Conservation (phyloP, 2,888 invertebrate genomes). For the Keiferia lycopersicella region DNA sequence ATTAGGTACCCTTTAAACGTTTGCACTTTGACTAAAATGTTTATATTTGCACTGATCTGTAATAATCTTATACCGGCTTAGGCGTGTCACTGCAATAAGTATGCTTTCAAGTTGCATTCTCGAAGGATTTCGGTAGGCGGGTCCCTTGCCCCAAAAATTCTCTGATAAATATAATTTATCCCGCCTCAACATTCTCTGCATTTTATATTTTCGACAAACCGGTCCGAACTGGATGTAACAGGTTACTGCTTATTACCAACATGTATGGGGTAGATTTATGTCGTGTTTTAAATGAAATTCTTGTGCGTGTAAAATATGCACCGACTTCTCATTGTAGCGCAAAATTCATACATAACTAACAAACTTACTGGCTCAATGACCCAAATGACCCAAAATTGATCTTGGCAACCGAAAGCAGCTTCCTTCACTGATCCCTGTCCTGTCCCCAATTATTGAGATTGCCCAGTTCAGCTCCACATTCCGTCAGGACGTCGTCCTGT, state of each 20-base stretch:
- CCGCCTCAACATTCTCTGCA: constrained; percentile 9
- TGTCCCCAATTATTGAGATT: too few relatives aligned
- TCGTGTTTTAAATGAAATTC: background rate
- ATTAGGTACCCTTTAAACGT: too few relatives aligned
- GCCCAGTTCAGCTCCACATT: too few relatives aligned
- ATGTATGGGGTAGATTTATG: constrained; percentile 23
- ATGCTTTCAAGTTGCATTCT: constrained; percentile 40
- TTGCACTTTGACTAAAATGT: too few relatives aligned
- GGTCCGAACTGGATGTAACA: constrained; percentile 14
- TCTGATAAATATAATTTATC: constrained; percentile 53
- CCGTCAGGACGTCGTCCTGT: too few relatives aligned
- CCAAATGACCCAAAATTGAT: too few relatives aligned
- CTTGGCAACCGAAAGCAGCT: too few relatives aligned
- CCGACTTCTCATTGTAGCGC: background rate
- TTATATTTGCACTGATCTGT: background rate
- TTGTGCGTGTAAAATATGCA: background rate
- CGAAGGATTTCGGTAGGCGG: constrained; percentile 52
- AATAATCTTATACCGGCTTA: background rate
- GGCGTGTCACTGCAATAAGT: constrained; percentile 30
- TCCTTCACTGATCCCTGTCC: too few relatives aligned
- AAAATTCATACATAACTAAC: too few relatives aligned
- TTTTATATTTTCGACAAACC: constrained; percentile 25
- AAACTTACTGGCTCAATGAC: too few relatives aligned
- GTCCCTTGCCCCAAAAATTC: constrained; percentile 49
- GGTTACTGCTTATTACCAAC: constrained; percentile 24